Evolutionary conservation across 2,113 vertebrate genomes (phyloP), one percentile per base, ranked within the genome.

Genomic region (Labeo rohita): DNA sequence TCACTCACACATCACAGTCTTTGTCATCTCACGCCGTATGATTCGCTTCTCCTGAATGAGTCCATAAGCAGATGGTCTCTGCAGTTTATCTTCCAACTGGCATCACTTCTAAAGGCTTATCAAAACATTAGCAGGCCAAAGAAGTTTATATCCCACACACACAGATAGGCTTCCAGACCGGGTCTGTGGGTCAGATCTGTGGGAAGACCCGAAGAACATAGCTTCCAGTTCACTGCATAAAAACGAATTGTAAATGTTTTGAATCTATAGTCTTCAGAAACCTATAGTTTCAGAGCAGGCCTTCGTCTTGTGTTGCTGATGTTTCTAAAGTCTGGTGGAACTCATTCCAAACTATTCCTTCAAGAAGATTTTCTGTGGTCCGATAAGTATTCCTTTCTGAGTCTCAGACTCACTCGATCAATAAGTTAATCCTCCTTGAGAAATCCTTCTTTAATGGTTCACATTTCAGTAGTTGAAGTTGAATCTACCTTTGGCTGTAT

Each of bases 171-270:
- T 76, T 34, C 74, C 79, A 87, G 88, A 52, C 63, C 63, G 28
- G 89, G 89, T 92, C 89, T 91, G 80, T 89, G 90, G 91, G 90
- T 93, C 89, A 82, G 87, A 88, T 90, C 88, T 89, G 91, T 92
- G 73, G 45, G 74, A 76, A 76, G 74, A 76, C 47, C 21, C 28
- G 74, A 76, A 9, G 8, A 52, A 76, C 23, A 76, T 15, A 66
- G 72, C 87, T 91, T 90, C 87, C 80, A 85, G 87, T 90, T 85
- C 88, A 73, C 82, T 81, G 89, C 88, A 52, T 34, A 3, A 34
- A 76, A 15, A 16, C 72, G 8, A 28, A 28, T 28, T 28, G 47
- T 76, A 34, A 47, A 47, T 6, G 16, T 45, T 21, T 45, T 18
- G 21, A 75, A 16, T 15, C 49, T 52, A 3, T 34, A 13, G 23